Percentiles rank a stretch among this genome's conserved stretches.
Evolutionary conservation across 2,888 invertebrate genomes (phyloP).

Genomic region (Andricus quercusramuli): DNA sequence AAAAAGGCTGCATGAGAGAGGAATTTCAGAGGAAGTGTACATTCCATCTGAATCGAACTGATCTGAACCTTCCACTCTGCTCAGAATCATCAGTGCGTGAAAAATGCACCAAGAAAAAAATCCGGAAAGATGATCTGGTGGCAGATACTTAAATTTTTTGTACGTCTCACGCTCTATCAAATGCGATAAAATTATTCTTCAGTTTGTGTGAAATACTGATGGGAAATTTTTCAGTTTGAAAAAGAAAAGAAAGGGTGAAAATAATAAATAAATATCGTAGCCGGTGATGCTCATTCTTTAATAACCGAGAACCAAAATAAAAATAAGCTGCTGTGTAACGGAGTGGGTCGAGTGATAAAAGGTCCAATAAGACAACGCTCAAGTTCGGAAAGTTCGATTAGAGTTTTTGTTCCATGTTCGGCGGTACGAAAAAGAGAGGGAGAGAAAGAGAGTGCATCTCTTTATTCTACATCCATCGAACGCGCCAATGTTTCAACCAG

Average conservation of each 20-base stretch:
- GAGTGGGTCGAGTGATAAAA: constrained; percentile 21
- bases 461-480: constrained; percentile 48
- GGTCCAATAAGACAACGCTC: constrained; percentile 54
- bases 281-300: constrained; percentile 66
- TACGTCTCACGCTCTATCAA: not conserved
- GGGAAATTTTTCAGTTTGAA: not conserved
- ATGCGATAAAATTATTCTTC: not conserved
- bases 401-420: constrained; percentile 66
- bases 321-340: constrained; percentile 48
- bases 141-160: not conserved
- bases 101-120: not conserved
- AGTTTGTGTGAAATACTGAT: not conserved
- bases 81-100: constrained; percentile 5
- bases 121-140: not conserved
- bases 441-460: not conserved
- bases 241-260: constrained; percentile 48
- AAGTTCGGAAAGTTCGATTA: constrained; percentile 70
- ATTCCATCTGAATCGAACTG: constrained; percentile 22
- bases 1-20: not conserved
- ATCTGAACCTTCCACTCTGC: not conserved
- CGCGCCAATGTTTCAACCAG: constrained; percentile 63
- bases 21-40: constrained; percentile 18
- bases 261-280: constrained; percentile 69
- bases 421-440: constrained; percentile 39
- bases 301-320: constrained; percentile 61